Evolutionary conservation across 2,888 invertebrate species (phyloP).

Genomic region (Drosophila leonis): DNA sequence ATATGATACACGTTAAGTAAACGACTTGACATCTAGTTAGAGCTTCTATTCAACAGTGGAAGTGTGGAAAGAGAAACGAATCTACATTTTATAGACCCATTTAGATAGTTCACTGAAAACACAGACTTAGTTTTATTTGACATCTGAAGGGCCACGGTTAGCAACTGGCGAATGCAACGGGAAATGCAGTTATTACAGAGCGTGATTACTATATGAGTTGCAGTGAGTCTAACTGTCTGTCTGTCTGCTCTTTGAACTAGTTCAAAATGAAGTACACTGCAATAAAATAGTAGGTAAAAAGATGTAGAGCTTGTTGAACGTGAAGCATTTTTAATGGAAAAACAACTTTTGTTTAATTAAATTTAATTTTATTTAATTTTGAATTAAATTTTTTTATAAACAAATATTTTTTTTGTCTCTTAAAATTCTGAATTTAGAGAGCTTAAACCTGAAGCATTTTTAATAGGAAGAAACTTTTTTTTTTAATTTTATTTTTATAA

Average conservation of each 20-base stretch:
- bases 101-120: background rate
- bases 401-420: too few relatives aligned
- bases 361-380: too few relatives aligned
- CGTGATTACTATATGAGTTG: background rate
- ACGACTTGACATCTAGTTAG: background rate
- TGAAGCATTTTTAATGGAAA: too few relatives aligned
- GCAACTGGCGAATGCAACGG: slow-evolving; percentile 10
- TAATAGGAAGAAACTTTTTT: too few relatives aligned
- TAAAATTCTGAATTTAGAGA: too few relatives aligned
- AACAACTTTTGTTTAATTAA: too few relatives aligned
- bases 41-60: background rate
- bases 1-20: slow-evolving; percentile 10
- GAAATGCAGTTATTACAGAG: background rate
- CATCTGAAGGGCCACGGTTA: background rate
- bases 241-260: background rate
- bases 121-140: background rate
- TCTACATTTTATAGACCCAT: background rate
- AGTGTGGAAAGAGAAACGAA: background rate
- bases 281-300: background rate
- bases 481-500: too few relatives aligned
- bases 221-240: background rate
- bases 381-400: background rate
- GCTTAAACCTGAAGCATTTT: too few relatives aligned
- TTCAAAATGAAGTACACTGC: background rate
- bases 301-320: too few relatives aligned